Base-by-base conservation (phyloP, 2,888 invertebrate genomes). In the Leucophenga montana region DNA sequence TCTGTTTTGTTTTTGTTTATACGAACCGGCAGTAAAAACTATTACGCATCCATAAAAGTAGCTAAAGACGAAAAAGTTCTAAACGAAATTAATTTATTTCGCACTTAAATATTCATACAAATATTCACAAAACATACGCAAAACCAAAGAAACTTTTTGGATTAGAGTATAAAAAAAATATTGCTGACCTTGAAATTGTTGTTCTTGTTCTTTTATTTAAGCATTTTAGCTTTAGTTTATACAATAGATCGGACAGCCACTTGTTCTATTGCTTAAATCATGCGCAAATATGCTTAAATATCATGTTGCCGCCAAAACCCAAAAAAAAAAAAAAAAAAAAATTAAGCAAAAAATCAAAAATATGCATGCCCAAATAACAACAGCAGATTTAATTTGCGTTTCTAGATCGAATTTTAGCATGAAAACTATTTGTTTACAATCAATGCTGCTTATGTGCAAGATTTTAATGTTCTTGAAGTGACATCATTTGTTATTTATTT, bases 71-170 rank as follows among this genome's bases (percentile, higher is more conserved):
- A 39, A 50, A 50, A 50, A 50, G 50, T 80, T 80, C 80, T 80
- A 74, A 46, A 75, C 73, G 71, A 74, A 75, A 74, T 80, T 77
- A 72, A 83, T 83, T 81, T 79, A 78, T 79, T 83, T 83, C 82
- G 77, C 83, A 80, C 80, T 83, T 80, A 83, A 83, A 82, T 80
- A 80, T 83, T 82, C 77, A 74, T 18, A 59, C 46, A 70, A 39
- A 61, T 57, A 57, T 9, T 39, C 39, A 53, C 20, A 27, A 2
- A 27, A 27, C 4, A 27, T 4, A 39, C 20, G 18, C 3, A 18
- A 59, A 59, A 59, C 13, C 14, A 44, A 61, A 39, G 39, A n/a
- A 50, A 50, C 39, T 22, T 64, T 46, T 64, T 64, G 46, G 39
- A 20, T 46, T 22, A 46, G 16, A 39, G 9, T 62, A 8, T 44